Percentiles rank a stretch among this genome's conserved stretches.
These are phyloP conservation scores for Parazoanthus swiftii DNA, from an alignment of 92 coral and sea anemone genomes.

Conservation along the genomic window DNA sequence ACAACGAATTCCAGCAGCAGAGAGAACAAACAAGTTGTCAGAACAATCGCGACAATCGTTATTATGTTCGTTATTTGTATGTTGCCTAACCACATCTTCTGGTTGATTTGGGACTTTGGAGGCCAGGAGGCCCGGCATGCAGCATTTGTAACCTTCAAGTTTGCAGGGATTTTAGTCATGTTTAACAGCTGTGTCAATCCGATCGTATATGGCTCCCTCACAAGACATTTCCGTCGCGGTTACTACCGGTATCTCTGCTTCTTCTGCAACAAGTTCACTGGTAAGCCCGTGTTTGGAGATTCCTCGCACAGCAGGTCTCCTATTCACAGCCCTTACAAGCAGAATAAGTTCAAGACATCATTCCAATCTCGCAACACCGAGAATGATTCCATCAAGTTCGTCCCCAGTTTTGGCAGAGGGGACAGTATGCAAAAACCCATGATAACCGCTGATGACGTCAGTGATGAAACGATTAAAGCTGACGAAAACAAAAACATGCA, in stretches of 20 bases:
- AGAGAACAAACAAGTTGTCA: conserved; percentile 43
- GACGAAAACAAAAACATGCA: conserved; percentile 30
- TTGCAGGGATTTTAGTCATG: conserved; percentile 46
- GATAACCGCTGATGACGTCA: neutral
- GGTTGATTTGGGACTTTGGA: conserved; percentile 18
- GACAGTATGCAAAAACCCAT: conserved; percentile 16
- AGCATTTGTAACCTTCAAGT: neutral
- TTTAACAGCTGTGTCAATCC: conserved; percentile 72
- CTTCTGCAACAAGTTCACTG: neutral
- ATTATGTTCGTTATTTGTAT: conserved; percentile 38
- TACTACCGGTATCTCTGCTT: conserved; percentile 39
- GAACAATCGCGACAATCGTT: conserved; percentile 41
- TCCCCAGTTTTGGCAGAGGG: neutral
- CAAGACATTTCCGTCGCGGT: conserved; percentile 60
- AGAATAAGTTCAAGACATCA: neutral
- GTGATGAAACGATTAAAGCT: conserved; percentile 1
- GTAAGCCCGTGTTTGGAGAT: neutral
- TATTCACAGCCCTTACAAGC: neutral
- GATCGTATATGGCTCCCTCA: conserved; percentile 64
- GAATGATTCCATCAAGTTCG: neutral
- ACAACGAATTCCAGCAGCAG: neutral
- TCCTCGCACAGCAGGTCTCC: conserved; percentile 2
- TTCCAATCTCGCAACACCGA: conserved; percentile 9
- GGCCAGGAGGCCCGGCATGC: neutral
- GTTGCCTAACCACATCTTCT: conserved; percentile 46